Evolutionary conservation across 2,888 invertebrate species (phyloP), one percentile per base, ranked within the genome.

Genomic region (Dolomedes plantarius): DNA sequence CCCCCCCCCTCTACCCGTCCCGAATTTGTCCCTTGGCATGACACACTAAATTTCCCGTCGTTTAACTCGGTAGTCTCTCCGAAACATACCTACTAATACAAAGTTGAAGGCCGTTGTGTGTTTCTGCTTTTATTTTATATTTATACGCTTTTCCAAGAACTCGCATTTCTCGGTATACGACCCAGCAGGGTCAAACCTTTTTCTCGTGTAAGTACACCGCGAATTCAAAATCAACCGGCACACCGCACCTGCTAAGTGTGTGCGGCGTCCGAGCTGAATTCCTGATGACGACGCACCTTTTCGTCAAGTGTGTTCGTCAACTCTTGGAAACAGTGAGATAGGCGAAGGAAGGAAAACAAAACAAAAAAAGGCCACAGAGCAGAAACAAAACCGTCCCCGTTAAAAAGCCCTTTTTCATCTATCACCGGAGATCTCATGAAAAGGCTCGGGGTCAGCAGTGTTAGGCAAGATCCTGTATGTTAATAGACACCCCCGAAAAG

Each of bases 381-480:
- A 39, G 23, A 75, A 65, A 68, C 13, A 23, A 39, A 39, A 39
- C 29, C 16, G 19, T 39, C 27, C 23, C 13, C 11, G 46, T 46
- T 46, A 41, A 71, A 71, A 71, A 71, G 19, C 68, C 31, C 46
- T 27, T 32, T 67, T 13, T 50, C 76, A 77, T 77, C 76, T 68
- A 77, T 77, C 76, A 77, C 46, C 23, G 46, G n/a, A 77, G 68
- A 36, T 50, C 32, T 31, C 29, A 11, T 64, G 72, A 72, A 79
- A 69, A 62, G 62, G 11, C 36, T 36, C 29, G 69, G 72, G 80
- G 80, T 80, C 80, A 80, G 19, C n/a, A n/a, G 23, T 50, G 76
- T 77, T 77, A 77, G n/a, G 29, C 72, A 41, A 80, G 72, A 80
- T 80, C 80, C 80, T 73, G 80, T 62, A 79, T 79, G 23, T 64